Base-by-base conservation (phyloP, 2,113 vertebrate genomes). In the Columba janthina region DNA sequence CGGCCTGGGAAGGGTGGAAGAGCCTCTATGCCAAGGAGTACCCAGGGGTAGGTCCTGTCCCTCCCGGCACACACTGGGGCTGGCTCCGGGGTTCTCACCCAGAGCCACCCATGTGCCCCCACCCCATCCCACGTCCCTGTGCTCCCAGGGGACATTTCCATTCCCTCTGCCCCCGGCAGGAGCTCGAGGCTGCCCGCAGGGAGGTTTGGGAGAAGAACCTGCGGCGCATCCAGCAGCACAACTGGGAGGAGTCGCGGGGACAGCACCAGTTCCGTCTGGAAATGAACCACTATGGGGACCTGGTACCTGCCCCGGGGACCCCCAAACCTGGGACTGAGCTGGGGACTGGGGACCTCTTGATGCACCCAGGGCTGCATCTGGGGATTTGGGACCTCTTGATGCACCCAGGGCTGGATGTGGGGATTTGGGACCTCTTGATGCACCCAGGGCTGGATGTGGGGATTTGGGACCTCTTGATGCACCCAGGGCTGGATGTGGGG, bases 121-220 rank as follows among this genome's bases (percentile, higher is more conserved):
- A 26, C 17, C 34, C 25, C 9, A 4, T n/a, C 66, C 65, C 25
- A 4, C 8, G 53, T 57, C 40, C 67, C 76, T 0, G 0, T 6
- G 44, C 7, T 24, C 26, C 69, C 4, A 0, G 29, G 34, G 56
- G 12, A 20, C 4, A 0, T 25, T 64, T 38, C 85, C 15, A 13
- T 34, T 4, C 26, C 29, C 32, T 50, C 18, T 42, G 25, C 20
- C 22, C 13, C 22, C 4, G 51, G 77, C 75, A 96, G 96, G 96
- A 93, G 61, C 58, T 16, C 0, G 95, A 97, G 65, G 24, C n/a
- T 2, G 5, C 24, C 16, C 92, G 92, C 10, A 79, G 93, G 64
- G 74, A 38, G 13, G 56, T 97, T 25, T 97, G 97, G 97, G 96
- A 96, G 88, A 94, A 96, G 82, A 97, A 97, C 90, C 82, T 97